Percentiles rank a stretch among this genome's conserved stretches.
Conservation (phyloP, 2,797 vertebrate species). For the Parotocinclus haroldoi region DNA sequence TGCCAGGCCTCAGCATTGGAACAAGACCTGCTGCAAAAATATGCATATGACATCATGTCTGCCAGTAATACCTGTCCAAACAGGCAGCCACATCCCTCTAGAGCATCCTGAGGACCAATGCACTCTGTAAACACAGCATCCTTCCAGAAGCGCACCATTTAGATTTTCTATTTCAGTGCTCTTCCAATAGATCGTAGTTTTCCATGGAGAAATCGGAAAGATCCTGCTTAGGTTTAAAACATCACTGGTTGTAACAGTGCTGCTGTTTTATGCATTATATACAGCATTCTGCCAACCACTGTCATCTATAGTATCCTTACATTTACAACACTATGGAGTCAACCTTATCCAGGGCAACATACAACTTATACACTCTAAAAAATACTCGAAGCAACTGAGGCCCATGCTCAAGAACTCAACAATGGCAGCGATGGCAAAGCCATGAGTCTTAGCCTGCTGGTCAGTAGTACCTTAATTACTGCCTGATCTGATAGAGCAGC, state of each 20-base stretch:
- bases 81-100: constrained; percentile 6
- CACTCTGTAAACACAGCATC: constrained; percentile 17
- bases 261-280: not conserved
- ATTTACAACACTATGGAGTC: no score
- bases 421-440: no score
- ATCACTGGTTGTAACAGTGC: not conserved
- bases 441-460: no score
- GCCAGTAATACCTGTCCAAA: constrained; percentile 31
- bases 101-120: constrained; percentile 14
- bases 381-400: no score
- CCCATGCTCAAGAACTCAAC: no score
- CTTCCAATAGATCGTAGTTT: not conserved
- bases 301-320: no score
- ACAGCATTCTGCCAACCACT: not conserved
- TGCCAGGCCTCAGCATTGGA: constrained; percentile 26
- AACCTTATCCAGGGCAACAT: no score
- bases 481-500: no score
- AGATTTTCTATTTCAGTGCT: not conserved
- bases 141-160: not conserved
- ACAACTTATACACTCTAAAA: no score
- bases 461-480: no score
- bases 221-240: not conserved
- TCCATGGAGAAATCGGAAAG: constrained; percentile 8
- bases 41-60: constrained; percentile 48
- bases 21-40: constrained; percentile 37